Evolutionary conservation across 2,888 invertebrate genomes (phyloP).

Genomic region (Odontocolon sp.): DNA sequence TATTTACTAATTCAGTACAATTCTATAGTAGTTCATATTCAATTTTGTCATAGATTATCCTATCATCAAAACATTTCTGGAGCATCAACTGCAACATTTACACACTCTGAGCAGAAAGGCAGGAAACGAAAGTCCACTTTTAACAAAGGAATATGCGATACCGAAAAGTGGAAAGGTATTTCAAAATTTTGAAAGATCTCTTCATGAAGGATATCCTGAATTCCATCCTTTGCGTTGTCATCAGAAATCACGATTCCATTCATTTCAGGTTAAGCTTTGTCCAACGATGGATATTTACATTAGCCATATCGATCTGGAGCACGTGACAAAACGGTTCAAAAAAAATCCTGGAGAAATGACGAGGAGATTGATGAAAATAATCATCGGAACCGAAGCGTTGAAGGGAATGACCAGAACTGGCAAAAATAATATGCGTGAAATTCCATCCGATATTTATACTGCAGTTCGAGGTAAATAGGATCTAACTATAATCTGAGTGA

Average conservation of each 20-base stretch:
- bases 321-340: neutral
- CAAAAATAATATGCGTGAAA: constrained; percentile 1
- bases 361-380: constrained; percentile 6
- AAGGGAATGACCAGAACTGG: constrained; percentile 1
- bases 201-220: neutral
- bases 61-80: neutral
- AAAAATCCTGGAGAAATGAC: constrained; percentile 13
- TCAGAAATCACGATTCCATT: no score
- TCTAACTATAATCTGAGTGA: no score
- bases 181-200: neutral
- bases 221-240: no score
- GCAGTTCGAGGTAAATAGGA: constrained; percentile 1
- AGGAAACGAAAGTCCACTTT: neutral
- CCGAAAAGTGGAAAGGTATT: neutral
- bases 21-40: neutral
- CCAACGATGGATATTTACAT: neutral
- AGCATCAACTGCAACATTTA: neutral
- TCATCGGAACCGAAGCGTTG: neutral
- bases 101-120: neutral
- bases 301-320: neutral
- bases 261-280: neutral
- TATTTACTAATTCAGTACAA: no score
- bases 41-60: neutral
- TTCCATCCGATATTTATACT: neutral
- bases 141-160: neutral